Conservation (phyloP, 2,888 invertebrate species). For the Pecten maximus region DNA sequence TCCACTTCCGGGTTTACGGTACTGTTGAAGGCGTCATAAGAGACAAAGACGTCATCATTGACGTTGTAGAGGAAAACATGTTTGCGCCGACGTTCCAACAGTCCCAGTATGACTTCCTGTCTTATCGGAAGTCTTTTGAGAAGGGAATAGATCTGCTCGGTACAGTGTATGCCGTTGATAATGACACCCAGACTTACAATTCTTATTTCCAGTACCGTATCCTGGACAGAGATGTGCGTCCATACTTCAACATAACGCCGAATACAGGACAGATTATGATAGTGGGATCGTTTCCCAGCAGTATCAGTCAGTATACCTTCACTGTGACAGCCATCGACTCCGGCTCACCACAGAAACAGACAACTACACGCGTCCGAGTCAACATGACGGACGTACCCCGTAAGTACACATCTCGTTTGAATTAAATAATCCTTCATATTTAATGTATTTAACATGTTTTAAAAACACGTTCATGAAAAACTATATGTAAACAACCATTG, state of each 20-base stretch:
- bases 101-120: conserved; percentile 59
- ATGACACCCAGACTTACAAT: conserved; percentile 66
- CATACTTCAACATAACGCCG: conserved; percentile 58
- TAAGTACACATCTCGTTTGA: conserved; percentile 59
- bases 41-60: conserved; percentile 66
- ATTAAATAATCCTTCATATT: not conserved
- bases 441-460: too few species aligned
- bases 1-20: conserved; percentile 65
- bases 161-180: conserved; percentile 61
- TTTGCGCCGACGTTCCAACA: conserved; percentile 65
- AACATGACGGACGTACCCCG: conserved; percentile 65
- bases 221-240: conserved; percentile 51
- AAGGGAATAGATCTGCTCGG: conserved; percentile 57
- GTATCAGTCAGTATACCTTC: conserved; percentile 55
- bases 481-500: too few species aligned
- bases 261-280: conserved; percentile 62
- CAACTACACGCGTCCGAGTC: conserved; percentile 59
- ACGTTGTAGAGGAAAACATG: conserved; percentile 67
- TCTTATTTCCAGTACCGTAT: conserved; percentile 66
- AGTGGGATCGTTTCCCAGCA: conserved; percentile 57
- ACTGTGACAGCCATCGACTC: conserved; percentile 67
- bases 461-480: too few species aligned
- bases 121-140: conserved; percentile 63
- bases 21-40: conserved; percentile 48
- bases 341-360: conserved; percentile 67